These are phyloP conservation scores for Mycalesis mineus DNA, from an alignment of 2,888 invertebrate genomes.

Conservation along the genomic window DNA sequence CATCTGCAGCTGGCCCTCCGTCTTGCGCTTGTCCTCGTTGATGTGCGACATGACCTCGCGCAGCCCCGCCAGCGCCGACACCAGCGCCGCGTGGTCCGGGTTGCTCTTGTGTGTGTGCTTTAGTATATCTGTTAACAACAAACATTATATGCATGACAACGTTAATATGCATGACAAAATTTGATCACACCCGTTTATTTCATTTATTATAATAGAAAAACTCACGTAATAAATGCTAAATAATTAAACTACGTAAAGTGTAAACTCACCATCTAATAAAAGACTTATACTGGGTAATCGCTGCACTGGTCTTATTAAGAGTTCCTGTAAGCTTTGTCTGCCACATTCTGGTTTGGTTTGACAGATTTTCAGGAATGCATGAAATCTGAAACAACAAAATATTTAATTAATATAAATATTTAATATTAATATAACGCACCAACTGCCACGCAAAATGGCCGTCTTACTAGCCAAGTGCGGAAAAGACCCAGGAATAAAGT, in stretches of 20 bases:
- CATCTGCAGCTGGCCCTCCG: constrained; percentile 96
- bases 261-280: constrained; percentile 88
- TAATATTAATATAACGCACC: too few relatives aligned
- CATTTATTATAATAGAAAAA: too few relatives aligned
- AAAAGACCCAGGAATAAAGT: too few relatives aligned
- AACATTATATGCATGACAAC: too few relatives aligned
- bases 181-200: too few relatives aligned
- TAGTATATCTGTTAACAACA: constrained; percentile 83
- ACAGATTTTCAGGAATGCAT: constrained; percentile 98
- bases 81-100: constrained; percentile 90
- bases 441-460: too few relatives aligned
- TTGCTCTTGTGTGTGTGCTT: constrained; percentile 94
- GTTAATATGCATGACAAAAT: too few relatives aligned
- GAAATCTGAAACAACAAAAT: constrained; percentile 81
- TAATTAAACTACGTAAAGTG: too few relatives aligned
- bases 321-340: constrained; percentile 95
- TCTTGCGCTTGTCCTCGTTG: constrained; percentile 98
- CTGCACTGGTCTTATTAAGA: constrained; percentile 98
- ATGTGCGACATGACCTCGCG: constrained; percentile 97
- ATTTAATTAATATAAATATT: neutral
- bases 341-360: constrained; percentile 97
- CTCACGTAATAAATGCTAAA: too few relatives aligned
- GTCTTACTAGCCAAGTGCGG: too few relatives aligned
- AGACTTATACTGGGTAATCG: constrained; percentile 97
- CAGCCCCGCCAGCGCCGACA: constrained; percentile 90